Evolutionary conservation across 2,113 vertebrate genomes (phyloP), one percentile per base, ranked within the genome.

Genomic region (Paedocypris sp.): DNA sequence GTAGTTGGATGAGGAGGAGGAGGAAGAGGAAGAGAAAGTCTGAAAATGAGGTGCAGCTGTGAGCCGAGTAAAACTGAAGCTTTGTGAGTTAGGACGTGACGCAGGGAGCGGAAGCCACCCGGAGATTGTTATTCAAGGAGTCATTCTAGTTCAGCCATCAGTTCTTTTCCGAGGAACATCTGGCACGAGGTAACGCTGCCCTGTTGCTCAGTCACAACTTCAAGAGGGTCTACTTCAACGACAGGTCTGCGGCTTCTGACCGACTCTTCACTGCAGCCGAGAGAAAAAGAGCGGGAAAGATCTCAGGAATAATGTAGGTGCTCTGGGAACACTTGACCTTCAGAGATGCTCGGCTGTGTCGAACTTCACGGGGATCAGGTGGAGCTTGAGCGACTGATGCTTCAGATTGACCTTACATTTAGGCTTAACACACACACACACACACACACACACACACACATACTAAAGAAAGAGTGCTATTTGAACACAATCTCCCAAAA

Each of bases 251-350:
- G 23, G 28, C 53, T 58, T 58, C 11, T 58, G 52, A 56, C 52
- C 19, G 35, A 56, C 35, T 36, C 23, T 56, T 15, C 19, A 58
- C 38, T 4, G 10, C 54, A 26, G 5, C 31, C 16, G 54, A 23
- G 4, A 50, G 46, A 46, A 13, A 62, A 10, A 25, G 23, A 20
- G 6, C 9, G 18, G 67, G 53, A 43, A 25, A 39, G 18, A 32
- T 10, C 9, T 6, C 19, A 41, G 54, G 35, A 62, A 66, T 60
- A 64, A 54, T 56, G 53, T 42, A 66, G 51, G 6, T 23, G 41
- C 63, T 60, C 18, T 52, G 61, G 73, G 69, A 69, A 64, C 53
- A 28, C 69, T 78, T 84, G 81, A 83, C 81, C 80, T 82, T 82
- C 76, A 83, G 63, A 77, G 58, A 60, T 77, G 73, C 57, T 57